These are phyloP conservation scores for Apodemia hepburni DNA, from an alignment of 2,888 invertebrate genomes.

Conservation along the genomic window DNA sequence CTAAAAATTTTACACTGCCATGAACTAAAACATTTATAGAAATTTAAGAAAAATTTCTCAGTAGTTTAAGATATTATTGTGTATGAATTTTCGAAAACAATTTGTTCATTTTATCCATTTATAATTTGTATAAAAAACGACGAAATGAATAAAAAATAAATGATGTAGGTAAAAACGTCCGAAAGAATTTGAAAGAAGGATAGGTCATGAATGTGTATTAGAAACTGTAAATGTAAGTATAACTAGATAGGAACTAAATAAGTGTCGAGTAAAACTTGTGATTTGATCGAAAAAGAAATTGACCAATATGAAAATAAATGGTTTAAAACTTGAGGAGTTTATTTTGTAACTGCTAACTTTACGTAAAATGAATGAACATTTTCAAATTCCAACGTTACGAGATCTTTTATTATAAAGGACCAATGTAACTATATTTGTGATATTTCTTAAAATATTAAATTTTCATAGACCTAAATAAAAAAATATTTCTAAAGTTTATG, in stretches of 20 bases:
- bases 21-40: no score
- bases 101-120: conserved; percentile 42
- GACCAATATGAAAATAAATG: conserved; percentile 79
- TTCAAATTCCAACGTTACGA: background rate
- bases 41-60: conserved; percentile 44
- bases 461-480: background rate
- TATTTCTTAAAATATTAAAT: no score
- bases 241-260: conserved; percentile 39
- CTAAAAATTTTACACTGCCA: no score
- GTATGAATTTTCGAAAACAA: conserved; percentile 72
- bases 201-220: conserved; percentile 21
- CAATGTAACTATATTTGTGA: no score
- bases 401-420: background rate
- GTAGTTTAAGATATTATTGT: conserved; percentile 53
- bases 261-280: conserved; percentile 56
- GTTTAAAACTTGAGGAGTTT: conserved; percentile 55
- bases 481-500: background rate
- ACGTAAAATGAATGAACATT: conserved; percentile 42
- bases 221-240: conserved; percentile 34
- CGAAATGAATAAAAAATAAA: conserved; percentile 13
- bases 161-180: conserved; percentile 15
- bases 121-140: conserved; percentile 31
- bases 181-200: conserved; percentile 21
- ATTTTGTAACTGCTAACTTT: conserved; percentile 44
- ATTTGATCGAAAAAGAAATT: conserved; percentile 53